Base-by-base conservation (phyloP, 2,797 vertebrate genomes). In the Siniperca undulata region DNA sequence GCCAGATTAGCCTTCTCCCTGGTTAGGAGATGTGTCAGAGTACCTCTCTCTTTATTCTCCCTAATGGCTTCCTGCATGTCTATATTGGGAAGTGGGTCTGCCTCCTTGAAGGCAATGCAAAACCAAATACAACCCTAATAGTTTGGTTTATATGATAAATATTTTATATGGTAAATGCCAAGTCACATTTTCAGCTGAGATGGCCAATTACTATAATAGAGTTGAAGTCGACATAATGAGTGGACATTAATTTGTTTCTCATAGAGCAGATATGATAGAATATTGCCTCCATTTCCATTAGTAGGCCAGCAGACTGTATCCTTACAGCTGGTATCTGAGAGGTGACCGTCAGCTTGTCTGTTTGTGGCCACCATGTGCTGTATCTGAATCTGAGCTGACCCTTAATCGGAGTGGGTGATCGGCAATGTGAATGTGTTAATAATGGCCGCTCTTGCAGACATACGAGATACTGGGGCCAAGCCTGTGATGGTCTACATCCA, bases 401-500 rank as follows among this genome's bases (percentile, higher is more conserved):
- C 88, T 89, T 91, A 78, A 87, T 86, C 86, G 72, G 87, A 91
- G 86, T 85, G 85, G 72, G 77, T 82, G 90, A 88, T 88, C 67
- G 85, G 74, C 86, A 89, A 90, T 93, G 94, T 94, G 95, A 94
- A 94, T 90, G 93, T 96, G 93, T 96, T 96, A 96, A 96, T 89
- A 91, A 92, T 96, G 93, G 93, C 93, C 95, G 90, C 96, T 98
- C 91, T 96, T 98, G 89, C 97, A 99, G 98, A 99, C 97, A 99
- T 99, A 94, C 98, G 98, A 95, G 98, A 99, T 88, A 98, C 97
- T 79, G 98, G 98, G 53, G 98, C 98, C 96, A 99, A 99, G 93
- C 98, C 98, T 1, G 98, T 99, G 95, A 99, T 99, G 98, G 98
- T 99, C 88, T 99, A 99, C 85, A 99, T 99, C 95, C 98, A 99